Percentiles rank a stretch among this genome's conserved stretches.
phyloP scores from a whole-genome alignment of 2,888 invertebrate species.

The Drosophila nigricruria region DNA sequence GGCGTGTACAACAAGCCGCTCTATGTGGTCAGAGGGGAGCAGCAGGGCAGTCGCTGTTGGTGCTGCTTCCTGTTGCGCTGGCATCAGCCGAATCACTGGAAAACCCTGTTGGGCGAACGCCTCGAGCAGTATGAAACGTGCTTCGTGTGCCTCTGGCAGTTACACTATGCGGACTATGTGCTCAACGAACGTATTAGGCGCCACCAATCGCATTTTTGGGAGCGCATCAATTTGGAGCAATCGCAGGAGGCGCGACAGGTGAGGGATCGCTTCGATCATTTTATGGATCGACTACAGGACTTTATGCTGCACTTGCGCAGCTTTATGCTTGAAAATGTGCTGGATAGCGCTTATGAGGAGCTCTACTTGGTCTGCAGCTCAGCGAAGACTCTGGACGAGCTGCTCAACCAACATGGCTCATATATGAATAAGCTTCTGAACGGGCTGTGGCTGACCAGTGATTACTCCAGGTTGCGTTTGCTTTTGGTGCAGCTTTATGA shows the following conservation, averaged over 20 bases:
- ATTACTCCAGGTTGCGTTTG: not conserved
- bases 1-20: conserved; percentile 7
- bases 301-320: conserved; percentile 31
- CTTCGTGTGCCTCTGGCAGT: conserved; percentile 49
- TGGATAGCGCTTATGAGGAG: conserved; percentile 17
- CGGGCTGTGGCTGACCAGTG: conserved; percentile 12
- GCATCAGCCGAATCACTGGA: conserved; percentile 31
- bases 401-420: conserved; percentile 35
- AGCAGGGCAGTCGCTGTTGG: conserved; percentile 42
- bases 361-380: conserved; percentile 7
- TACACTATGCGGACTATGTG: conserved; percentile 55
- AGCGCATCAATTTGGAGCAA: not conserved
- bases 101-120: conserved; percentile 26
- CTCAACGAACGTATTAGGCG: conserved; percentile 42
- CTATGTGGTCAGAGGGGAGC: conserved; percentile 16
- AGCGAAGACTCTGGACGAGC: conserved; percentile 38
- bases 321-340: conserved; percentile 28
- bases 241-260: conserved; percentile 12
- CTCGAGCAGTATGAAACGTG: conserved; percentile 33
- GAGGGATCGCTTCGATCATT: not conserved
- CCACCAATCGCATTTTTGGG: conserved; percentile 22
- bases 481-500: conserved; percentile 29
- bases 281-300: conserved; percentile 28
- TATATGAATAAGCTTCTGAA: conserved; percentile 38
- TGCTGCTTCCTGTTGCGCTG: conserved; percentile 45